Evolutionary conservation across 2,113 vertebrate genomes (phyloP).

Genomic region (Micromys minutus): DNA sequence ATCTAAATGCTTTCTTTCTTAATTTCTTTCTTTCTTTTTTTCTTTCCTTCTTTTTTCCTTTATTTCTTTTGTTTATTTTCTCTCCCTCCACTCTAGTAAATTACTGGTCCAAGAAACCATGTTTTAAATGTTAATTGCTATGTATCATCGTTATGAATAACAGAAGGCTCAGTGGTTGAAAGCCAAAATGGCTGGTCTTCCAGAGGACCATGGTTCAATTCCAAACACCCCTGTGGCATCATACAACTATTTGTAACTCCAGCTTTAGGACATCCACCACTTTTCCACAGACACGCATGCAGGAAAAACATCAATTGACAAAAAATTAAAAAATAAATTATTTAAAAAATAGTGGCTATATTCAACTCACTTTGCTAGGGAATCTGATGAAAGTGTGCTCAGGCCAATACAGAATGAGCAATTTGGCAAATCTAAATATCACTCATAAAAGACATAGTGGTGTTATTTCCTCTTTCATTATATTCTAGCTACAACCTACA

Average conservation of each 20-base stretch:
- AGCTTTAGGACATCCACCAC: no score
- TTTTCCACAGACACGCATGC: no score
- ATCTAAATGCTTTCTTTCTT: not conserved
- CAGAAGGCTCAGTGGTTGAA: no score
- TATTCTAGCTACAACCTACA: not conserved
- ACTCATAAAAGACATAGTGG: not conserved
- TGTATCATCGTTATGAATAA: not conserved
- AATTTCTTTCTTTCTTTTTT: no score
- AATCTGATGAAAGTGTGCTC: not conserved
- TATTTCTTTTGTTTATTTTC: no score
- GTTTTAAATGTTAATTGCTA: conserved; percentile 1
- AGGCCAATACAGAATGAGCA: not conserved
- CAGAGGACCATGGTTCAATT: no score
- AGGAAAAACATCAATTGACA: no score
- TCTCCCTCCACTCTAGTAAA: no score
- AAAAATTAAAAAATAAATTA: no score
- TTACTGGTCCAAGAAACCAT: not conserved
- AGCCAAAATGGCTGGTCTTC: no score
- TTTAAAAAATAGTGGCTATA: not conserved
- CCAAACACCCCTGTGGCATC: no score
- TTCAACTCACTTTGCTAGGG: not conserved
- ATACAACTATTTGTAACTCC: no score
- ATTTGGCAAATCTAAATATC: not conserved
- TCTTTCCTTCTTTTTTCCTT: not conserved
- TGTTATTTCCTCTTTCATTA: not conserved